Conservation (phyloP, 2,113 vertebrate species). For the Corythornis madagascariensis region DNA sequence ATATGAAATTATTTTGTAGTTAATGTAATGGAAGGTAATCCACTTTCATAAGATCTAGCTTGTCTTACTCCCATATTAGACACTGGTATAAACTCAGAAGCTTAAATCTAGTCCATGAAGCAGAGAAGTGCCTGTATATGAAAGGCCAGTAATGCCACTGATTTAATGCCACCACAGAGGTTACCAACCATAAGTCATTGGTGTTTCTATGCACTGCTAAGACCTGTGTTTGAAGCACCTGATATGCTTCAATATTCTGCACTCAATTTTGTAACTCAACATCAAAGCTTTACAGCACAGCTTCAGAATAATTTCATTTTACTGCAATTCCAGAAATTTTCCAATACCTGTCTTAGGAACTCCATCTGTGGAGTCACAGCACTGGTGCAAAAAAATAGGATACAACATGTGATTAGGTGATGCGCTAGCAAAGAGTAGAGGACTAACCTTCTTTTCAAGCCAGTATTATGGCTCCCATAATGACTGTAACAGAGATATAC, state of each 20-base stretch:
- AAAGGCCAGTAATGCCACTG: neutral
- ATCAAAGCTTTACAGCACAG: neutral
- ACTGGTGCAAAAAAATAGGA: neutral
- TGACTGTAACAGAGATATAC: neutral
- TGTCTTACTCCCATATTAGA: neutral
- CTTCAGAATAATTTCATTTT: neutral
- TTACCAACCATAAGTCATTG: rapidly evolving
- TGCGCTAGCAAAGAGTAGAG: neutral
- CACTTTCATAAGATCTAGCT: neutral
- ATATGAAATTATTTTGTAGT: neutral
- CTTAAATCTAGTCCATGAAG: neutral
- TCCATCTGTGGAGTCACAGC: neutral
- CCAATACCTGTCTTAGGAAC: neutral
- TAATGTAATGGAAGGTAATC: neutral
- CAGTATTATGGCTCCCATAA: neutral
- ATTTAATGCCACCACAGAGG: neutral
- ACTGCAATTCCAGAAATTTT: neutral
- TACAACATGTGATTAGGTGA: neutral
- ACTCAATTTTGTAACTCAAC: neutral
- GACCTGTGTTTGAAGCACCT: neutral
- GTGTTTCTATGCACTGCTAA: neutral
- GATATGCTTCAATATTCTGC: neutral
- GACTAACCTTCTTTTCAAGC: neutral
- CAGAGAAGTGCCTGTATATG: neutral
- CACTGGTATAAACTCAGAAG: neutral